phyloP scores from a whole-genome alignment of 2,888 invertebrate genomes.

The Steinernema hermaphroditum region DNA sequence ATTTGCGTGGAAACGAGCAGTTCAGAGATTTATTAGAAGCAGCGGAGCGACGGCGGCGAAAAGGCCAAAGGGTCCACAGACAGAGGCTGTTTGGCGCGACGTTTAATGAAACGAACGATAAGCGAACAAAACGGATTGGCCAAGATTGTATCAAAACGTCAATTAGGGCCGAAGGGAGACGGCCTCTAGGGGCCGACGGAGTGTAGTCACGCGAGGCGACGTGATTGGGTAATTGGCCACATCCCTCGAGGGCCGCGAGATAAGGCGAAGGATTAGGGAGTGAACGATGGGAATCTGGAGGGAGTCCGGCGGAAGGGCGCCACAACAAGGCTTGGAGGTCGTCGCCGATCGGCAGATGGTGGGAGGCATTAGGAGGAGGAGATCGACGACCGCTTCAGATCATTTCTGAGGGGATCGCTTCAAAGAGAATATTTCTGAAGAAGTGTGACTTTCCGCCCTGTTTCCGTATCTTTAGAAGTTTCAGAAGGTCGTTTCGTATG shows the following conservation, averaged over 20 bases:
- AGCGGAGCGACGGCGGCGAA: background rate
- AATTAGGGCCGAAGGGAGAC: conserved; percentile 14
- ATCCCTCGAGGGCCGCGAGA: conserved; percentile 5
- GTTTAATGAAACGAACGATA: conserved; percentile 14
- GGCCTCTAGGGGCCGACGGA: background rate
- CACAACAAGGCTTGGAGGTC: too few relatives aligned
- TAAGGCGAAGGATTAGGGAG: conserved; percentile 20
- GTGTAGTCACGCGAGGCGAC: background rate
- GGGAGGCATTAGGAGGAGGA: too few relatives aligned
- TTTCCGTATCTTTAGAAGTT: too few relatives aligned
- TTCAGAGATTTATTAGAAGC: background rate
- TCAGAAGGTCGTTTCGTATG: too few relatives aligned
- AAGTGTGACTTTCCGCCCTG: too few relatives aligned
- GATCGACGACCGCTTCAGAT: too few relatives aligned
- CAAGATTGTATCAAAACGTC: conserved; percentile 29
- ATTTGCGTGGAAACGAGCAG: background rate
- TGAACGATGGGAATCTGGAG: background rate
- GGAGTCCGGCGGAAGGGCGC: too few relatives aligned
- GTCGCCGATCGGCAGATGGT: too few relatives aligned
- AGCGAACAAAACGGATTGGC: conserved; percentile 6
- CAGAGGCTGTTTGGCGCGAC: conserved; percentile 18
- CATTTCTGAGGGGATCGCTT: too few relatives aligned
- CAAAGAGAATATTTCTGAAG: too few relatives aligned
- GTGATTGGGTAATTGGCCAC: conserved; percentile 26
- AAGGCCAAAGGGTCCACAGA: background rate